Base-by-base conservation (phyloP, 1,140 invertebrate species). In the Drosophila sturtevanti region DNA sequence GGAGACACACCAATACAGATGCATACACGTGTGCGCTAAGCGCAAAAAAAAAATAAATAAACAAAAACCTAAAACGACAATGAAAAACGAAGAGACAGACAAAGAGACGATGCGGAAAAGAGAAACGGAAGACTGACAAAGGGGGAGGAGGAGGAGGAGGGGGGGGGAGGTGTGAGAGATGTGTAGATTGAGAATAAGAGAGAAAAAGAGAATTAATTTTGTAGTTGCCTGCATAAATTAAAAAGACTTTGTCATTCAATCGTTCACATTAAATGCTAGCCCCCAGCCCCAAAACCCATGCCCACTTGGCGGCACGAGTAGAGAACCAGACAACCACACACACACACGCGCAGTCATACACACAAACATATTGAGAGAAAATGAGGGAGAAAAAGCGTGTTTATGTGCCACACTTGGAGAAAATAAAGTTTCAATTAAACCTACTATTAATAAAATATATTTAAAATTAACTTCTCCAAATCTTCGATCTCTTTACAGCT, bases 201-300 rank as follows among this genome's bases (percentile, higher is more conserved):
- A 60, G 34, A 72, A 73, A 79, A 66, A 71, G 41, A 80, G 79
- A 86, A 87, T 81, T 81, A 69, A 87, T 76, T 87, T 76, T 72
- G 67, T 86, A 81, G 81, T 86, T 86, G 70, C 68, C 71, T 78
- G 81, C 70, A 86, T 86, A 86, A 86, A 87, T 86, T 87, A 87
- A 81, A 73, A 72, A 78, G 65, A 86, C 70, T 73, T 68, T 78
- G 81, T 81, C 76, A 85, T 78, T 75, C 78, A 75, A 77, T 70
- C 67, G 67, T 73, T 48, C 14, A 52, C 41, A 48, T 21, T 48
- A 21, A 48, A 48, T 48, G 41, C 21, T 48, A 48, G 9, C 41
- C 41, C 37, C 10, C 41, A 4, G 37, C 44, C n/a, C 27, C 65
- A 55, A 63, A 60, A 64, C 61, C 38, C 37, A 51, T 18, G 22